A percentile compares a stretch with the other conserved stretches of the same genome.
Evolutionary conservation across 1,140 invertebrate species (phyloP).

Genomic region (Tetramorium simillimum): DNA sequence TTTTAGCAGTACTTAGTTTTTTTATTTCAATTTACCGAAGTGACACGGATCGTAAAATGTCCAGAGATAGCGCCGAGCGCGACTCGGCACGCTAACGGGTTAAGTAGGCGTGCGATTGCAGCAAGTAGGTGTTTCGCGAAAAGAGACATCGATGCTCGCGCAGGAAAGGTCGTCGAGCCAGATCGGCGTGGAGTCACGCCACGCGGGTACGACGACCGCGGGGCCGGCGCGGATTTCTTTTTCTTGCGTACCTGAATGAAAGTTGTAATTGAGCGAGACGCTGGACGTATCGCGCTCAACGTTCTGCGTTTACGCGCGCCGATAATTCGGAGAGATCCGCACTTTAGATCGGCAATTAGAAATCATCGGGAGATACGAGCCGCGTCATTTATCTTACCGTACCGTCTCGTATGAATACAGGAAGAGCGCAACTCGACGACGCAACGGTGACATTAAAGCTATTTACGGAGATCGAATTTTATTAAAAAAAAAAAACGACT

Average conservation of each 20-base stretch:
- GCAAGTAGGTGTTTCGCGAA: constrained; percentile 42
- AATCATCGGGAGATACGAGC: neutral
- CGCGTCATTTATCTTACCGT: constrained; percentile 15
- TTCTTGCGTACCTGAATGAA: constrained; percentile 62
- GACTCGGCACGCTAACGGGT: constrained; percentile 13
- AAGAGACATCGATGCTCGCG: constrained; percentile 67
- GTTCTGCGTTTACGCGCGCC: neutral
- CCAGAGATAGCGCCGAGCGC: neutral
- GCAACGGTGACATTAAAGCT: neutral
- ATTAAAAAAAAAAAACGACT: neutral
- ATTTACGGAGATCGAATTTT: neutral
- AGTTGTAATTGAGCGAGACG: constrained; percentile 51
- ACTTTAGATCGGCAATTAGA: constrained; percentile 34
- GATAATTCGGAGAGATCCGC: constrained; percentile 39
- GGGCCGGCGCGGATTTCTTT: constrained; percentile 59
- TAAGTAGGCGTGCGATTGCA: constrained; percentile 50
- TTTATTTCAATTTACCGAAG: neutral
- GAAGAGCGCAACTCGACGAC: neutral
- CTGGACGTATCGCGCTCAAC: neutral
- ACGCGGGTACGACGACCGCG: constrained; percentile 50
- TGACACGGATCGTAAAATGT: constrained; percentile 4
- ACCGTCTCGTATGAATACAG: neutral
- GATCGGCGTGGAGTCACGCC: constrained; percentile 48
- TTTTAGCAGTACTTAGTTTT: neutral
- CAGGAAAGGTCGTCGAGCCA: constrained; percentile 63